A percentile compares a stretch with the other conserved stretches of the same genome.
These are phyloP conservation scores for Porites rus DNA, from an alignment of 92 coral and sea anemone species.

Conservation along the genomic window DNA sequence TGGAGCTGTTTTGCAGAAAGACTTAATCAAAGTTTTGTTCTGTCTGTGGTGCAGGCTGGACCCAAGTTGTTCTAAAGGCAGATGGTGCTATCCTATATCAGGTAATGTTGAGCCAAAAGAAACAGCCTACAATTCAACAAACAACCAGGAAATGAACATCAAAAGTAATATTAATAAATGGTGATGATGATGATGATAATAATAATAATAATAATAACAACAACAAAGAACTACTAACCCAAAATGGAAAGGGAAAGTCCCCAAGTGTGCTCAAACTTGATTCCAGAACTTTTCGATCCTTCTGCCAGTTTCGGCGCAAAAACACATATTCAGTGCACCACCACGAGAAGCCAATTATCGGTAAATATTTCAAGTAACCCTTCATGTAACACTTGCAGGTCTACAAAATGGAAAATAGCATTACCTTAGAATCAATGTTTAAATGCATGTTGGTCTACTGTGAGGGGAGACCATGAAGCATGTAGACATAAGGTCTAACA, in stretches of 20 bases:
- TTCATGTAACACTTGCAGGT: conserved; percentile 93
- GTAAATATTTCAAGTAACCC: conserved; percentile 84
- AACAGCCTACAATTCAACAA: background rate
- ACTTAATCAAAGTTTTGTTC: too few relatives aligned
- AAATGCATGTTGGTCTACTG: too few relatives aligned
- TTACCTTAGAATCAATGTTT: too few relatives aligned
- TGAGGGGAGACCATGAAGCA: too few relatives aligned
- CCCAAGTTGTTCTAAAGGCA: too few relatives aligned
- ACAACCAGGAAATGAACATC: background rate
- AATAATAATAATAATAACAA: background rate
- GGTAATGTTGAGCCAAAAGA: too few relatives aligned
- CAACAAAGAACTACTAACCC: conserved; percentile 55
- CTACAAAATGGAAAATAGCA: conserved; percentile 49
- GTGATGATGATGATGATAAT: background rate
- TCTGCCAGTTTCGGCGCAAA: conserved; percentile 88
- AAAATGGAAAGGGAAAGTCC: conserved; percentile 93
- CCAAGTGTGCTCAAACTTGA: conserved; percentile 73
- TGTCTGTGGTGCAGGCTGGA: too few relatives aligned
- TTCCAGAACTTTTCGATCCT: conserved; percentile 79
- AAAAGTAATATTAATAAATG: too few relatives aligned
- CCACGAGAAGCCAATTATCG: conserved; percentile 93
- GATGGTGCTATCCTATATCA: too few relatives aligned
- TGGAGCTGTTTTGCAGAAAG: too few relatives aligned
- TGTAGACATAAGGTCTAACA: too few relatives aligned
- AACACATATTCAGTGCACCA: conserved; percentile 92